phyloP scores from a whole-genome alignment of 2,888 invertebrate genomes.

The Aporophyla lueneburgensis region DNA sequence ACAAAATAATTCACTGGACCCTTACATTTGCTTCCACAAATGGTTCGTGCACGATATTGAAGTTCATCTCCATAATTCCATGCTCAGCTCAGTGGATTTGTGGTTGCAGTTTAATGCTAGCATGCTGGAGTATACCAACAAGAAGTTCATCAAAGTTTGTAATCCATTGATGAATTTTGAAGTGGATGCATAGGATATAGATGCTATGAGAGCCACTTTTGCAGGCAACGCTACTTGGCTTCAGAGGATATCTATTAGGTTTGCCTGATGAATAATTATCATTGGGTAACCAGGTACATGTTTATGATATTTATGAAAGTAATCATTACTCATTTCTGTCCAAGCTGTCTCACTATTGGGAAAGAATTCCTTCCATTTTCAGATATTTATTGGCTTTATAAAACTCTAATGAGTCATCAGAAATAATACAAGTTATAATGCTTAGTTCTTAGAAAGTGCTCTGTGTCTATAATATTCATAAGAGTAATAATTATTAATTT shows the following conservation, averaged over 20 bases:
- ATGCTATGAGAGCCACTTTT: background rate
- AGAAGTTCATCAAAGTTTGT: conserved; percentile 53
- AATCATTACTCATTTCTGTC: background rate
- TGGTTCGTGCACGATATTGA: background rate
- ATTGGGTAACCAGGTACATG: background rate
- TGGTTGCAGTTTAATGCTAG: conserved; percentile 31
- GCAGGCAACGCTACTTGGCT: background rate
- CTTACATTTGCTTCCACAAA: background rate
- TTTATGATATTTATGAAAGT: background rate
- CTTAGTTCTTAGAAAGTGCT: too few species aligned
- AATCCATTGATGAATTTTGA: conserved; percentile 55
- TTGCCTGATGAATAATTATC: background rate
- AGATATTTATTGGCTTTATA: background rate
- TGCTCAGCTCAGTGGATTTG: conserved; percentile 14
- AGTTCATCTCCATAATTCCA: conserved; percentile 15
- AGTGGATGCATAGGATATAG: conserved; percentile 9
- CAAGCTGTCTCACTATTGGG: background rate
- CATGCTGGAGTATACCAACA: conserved; percentile 16
- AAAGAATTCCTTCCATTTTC: background rate
- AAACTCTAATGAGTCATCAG: background rate
- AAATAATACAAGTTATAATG: too few species aligned
- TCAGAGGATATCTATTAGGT: background rate
- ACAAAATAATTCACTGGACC: background rate
- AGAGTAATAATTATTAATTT: too few species aligned
- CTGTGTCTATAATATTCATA: too few species aligned